Evolutionary conservation across 2,113 vertebrate genomes (phyloP).

Genomic region (Eptatretus burgeri): DNA sequence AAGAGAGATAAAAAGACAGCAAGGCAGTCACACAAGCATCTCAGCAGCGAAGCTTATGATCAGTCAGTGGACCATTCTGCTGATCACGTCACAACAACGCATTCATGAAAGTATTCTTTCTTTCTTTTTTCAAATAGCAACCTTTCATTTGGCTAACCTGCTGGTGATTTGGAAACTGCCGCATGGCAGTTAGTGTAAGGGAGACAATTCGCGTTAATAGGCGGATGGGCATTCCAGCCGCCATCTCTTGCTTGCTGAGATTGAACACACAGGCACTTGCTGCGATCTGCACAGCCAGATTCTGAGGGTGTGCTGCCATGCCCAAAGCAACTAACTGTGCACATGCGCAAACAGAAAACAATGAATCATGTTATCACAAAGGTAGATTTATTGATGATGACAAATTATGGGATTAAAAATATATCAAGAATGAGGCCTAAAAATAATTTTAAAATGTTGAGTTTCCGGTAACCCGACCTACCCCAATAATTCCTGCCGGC

Average conservation of each 20-base stretch:
- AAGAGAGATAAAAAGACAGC: constrained; percentile 10
- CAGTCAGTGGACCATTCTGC: too few species aligned
- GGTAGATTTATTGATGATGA: neutral
- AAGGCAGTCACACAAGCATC: neutral
- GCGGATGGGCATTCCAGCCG: constrained; percentile 60
- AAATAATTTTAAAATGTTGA: too few species aligned
- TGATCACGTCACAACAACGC: too few species aligned
- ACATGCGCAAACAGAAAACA: constrained; percentile 7
- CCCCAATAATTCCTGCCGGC: too few species aligned
- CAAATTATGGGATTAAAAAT: neutral
- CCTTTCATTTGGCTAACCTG: constrained; percentile 19
- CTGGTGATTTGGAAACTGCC: constrained; percentile 88
- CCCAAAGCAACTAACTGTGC: constrained; percentile 57
- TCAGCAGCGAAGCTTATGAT: neutral
- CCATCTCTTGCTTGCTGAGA: constrained; percentile 84
- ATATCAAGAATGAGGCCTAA: too few species aligned
- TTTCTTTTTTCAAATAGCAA: too few species aligned
- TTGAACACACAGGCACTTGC: constrained; percentile 95
- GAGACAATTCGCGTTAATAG: constrained; percentile 61
- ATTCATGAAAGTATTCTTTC: too few species aligned
- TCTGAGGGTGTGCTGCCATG: constrained; percentile 85
- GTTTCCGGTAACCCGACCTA: too few species aligned
- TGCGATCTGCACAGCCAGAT: constrained; percentile 74
- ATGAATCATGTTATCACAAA: too few species aligned
- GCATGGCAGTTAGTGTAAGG: constrained; percentile 78